phyloP scores from a whole-genome alignment of 2,797 vertebrate species.

The Phrynocephalus vlangalii region DNA sequence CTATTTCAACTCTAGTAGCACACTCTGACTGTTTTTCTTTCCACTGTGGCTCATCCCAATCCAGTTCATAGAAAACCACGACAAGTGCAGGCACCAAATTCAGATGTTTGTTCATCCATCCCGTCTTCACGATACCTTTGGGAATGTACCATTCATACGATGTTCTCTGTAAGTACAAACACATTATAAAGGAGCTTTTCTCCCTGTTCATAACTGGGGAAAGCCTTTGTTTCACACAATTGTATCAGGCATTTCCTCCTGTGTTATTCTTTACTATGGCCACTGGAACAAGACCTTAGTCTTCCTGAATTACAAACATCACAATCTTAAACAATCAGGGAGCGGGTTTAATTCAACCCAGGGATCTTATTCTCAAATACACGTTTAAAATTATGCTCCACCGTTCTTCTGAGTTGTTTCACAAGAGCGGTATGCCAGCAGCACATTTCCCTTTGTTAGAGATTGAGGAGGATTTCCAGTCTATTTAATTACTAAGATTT shows the following conservation, averaged over 20 bases:
- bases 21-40: constrained; percentile 98
- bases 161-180: constrained; percentile 83
- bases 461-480: neutral
- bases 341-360: neutral
- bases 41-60: constrained; percentile 98
- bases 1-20: constrained; percentile 96
- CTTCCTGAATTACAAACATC: neutral
- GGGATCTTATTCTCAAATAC: neutral
- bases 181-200: neutral
- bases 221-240: neutral
- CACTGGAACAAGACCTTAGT: neutral
- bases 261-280: neutral
- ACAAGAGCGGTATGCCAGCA: neutral
- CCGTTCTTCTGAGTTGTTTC: neutral
- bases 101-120: constrained; percentile 99
- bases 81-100: constrained; percentile 96
- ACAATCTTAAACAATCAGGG: neutral
- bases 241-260: neutral
- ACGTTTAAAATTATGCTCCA: neutral
- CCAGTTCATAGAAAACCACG: constrained; percentile 96
- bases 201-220: accelerated
- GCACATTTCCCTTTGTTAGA: neutral
- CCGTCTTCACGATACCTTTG: constrained; percentile 96
- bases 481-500: neutral
- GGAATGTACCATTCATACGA: constrained; percentile 99